phyloP scores from a whole-genome alignment of 1,140 invertebrate species.

The Ceratoteleas bidentatus region DNA sequence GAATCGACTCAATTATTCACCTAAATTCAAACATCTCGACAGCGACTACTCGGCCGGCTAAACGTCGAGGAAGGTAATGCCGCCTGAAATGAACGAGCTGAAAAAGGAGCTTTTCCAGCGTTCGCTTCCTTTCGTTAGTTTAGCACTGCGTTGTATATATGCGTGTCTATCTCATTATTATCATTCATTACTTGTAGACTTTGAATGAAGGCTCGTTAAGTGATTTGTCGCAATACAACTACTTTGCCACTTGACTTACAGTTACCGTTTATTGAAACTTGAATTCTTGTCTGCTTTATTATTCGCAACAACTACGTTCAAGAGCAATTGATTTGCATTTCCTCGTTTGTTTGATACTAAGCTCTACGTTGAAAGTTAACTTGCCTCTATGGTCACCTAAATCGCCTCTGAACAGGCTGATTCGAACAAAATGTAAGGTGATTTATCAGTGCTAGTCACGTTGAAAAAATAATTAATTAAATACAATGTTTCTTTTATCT shows the following conservation, averaged over 20 bases:
- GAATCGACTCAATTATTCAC: background rate
- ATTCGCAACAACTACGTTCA: constrained; percentile 43
- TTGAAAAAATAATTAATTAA: too few species aligned
- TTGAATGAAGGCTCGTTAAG: constrained; percentile 54
- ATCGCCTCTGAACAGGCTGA: background rate
- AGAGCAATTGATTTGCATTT: constrained; percentile 20
- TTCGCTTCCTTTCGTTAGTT: too few species aligned
- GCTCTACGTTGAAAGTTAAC: constrained; percentile 38
- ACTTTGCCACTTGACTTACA: constrained; percentile 56
- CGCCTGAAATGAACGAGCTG: too few species aligned
- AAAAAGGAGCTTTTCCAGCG: too few species aligned
- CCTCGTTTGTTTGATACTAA: constrained; percentile 37
- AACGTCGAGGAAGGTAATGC: too few species aligned
- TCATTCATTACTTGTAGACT: constrained; percentile 14
- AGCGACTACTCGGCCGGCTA: background rate
- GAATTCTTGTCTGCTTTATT: constrained; percentile 1
- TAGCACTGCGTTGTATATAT: too few species aligned
- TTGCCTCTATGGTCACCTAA: constrained; percentile 6
- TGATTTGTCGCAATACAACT: constrained; percentile 48
- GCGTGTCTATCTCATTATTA: too few species aligned
- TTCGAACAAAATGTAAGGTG: too few species aligned
- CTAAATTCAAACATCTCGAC: background rate
- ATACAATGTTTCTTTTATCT: too few species aligned
- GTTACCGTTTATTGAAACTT: constrained; percentile 46
- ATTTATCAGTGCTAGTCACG: too few species aligned